Conservation (phyloP, 1,140 invertebrate species). For the Drosophila sulfurigaster region DNA sequence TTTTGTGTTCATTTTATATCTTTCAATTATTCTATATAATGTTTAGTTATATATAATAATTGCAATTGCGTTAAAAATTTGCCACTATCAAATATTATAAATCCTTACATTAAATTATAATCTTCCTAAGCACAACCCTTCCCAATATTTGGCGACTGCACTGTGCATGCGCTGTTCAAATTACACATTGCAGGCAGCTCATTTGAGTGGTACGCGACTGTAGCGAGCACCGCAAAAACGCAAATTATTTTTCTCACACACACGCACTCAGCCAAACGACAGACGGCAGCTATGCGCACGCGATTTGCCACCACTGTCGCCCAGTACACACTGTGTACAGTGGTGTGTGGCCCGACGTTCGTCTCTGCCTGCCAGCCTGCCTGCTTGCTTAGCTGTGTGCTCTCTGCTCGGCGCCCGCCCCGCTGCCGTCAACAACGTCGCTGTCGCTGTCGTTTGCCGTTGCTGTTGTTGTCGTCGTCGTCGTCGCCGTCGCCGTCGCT, state of each 20-base stretch:
- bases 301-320: constrained; percentile 68
- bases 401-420: constrained; percentile 13
- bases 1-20: no score
- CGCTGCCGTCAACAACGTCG: constrained; percentile 28
- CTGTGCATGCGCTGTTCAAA: constrained; percentile 70
- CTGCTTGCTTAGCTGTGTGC: constrained; percentile 30
- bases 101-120: background rate
- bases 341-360: background rate
- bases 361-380: constrained; percentile 8
- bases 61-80: no score
- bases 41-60: no score
- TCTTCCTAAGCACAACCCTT: background rate
- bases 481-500: constrained; percentile 16
- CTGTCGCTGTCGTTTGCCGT: constrained; percentile 21
- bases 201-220: constrained; percentile 52
- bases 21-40: no score
- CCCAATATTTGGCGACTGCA: constrained; percentile 65
- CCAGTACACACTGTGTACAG: constrained; percentile 29
- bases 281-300: constrained; percentile 45
- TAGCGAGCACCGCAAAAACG: constrained; percentile 58
- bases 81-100: no score
- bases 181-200: constrained; percentile 11
- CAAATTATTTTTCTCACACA: constrained; percentile 65
- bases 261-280: constrained; percentile 20
- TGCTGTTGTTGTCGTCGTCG: constrained; percentile 39